Base-by-base conservation (phyloP, 2,797 vertebrate species). In the Gallinago nigripennis region DNA sequence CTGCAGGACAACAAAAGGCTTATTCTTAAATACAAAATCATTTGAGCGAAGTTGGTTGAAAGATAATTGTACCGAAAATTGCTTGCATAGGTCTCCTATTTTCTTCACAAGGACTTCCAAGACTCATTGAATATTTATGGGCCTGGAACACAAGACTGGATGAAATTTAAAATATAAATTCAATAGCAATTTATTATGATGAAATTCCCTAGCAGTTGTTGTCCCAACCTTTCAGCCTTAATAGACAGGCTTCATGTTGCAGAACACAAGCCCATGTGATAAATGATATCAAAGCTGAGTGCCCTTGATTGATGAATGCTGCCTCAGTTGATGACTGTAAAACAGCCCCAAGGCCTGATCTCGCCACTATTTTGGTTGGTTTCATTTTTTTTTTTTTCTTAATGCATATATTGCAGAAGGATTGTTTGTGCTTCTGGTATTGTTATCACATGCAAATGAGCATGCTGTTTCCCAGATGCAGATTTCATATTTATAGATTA, bases 41-140 rank as follows among this genome's bases (percentile, higher is more conserved):
- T 43, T 51, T 84, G 82, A 96, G 51, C 79, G 88, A 92, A 86
- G 89, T 89, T 33, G 28, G 66, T 89, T 61, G 72, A 57, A 88
- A 90, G 79, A 90, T 90, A 90, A 95, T 96, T 95, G 86, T 18
- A 91, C 66, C 87, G 70, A 24, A 94, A 88, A 88, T 56, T 33
- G 39, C 77, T 50, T 92, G 92, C 82, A 91, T 54, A 56, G 76
- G 39, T 76, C 91, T 94, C 70, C 46, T 96, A 73, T 90, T 96
- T 94, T 86, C 80, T 88, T 94, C 78, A 83, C 79, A 82, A 91
- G 87, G 94, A 58, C 89, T 78, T 86, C 64, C 43, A 87, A 90
- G 87, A 65, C 69, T 94, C 70, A 66, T 83, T 86, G 94, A 95
- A 92, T 96, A 97, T 96, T 96, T 95, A 95, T 91, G 69, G 89